phyloP scores from a whole-genome alignment of 2,888 invertebrate species.

The Lasioglossum calceatum region DNA sequence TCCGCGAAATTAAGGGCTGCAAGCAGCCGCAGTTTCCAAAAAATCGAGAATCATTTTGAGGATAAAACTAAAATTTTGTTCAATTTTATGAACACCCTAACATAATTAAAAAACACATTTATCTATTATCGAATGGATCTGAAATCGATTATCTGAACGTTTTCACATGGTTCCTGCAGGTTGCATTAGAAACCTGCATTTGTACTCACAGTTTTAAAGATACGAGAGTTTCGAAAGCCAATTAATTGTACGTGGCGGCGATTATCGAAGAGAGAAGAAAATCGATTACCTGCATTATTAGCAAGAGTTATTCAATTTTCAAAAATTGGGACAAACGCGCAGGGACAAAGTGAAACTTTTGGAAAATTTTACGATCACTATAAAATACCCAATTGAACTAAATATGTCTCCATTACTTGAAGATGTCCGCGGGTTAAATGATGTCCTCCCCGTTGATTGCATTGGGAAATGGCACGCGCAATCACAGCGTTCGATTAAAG shows the following conservation, averaged over 20 bases:
- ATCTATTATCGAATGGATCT: background rate
- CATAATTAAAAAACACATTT: background rate
- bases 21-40: conserved; percentile 41
- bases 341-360: background rate
- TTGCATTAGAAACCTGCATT: background rate
- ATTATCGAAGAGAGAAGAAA: background rate
- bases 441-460: background rate
- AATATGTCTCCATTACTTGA: background rate
- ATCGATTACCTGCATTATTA: background rate
- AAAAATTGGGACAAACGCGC: background rate
- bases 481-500: conserved; percentile 4
- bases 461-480: background rate
- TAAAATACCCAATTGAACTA: background rate
- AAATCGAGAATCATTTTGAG: background rate
- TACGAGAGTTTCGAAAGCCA: background rate
- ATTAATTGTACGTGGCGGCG: background rate
- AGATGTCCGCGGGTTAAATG: background rate
- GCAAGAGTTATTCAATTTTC: background rate
- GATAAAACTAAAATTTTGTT: background rate
- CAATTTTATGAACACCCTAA: background rate
- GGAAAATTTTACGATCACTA: background rate
- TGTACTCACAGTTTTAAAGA: background rate
- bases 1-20: conserved; percentile 45
- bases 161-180: background rate
- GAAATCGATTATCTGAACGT: background rate